Base-by-base conservation (phyloP, 2,888 invertebrate species). In the Sphecodes monilicornis region DNA sequence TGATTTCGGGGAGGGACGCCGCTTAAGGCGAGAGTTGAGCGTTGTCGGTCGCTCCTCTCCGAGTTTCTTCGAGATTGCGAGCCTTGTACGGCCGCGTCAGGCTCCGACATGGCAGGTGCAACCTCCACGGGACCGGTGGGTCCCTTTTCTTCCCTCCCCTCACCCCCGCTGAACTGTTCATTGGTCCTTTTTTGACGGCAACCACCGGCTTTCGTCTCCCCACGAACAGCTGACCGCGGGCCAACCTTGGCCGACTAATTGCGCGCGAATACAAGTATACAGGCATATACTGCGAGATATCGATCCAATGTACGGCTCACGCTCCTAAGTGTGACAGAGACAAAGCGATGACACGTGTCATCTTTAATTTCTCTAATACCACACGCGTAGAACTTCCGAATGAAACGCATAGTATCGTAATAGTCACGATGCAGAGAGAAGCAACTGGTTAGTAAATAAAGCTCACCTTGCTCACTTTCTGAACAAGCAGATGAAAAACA, bases 81-180 rank as follows among this genome's bases (percentile, higher is more conserved):
- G 91, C 93, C 93, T 93, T 94, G 93, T 93, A 94, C 93, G 93
- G 93, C 90, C 91, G 90, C 92, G 90, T 92, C 91, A 8, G 57
- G 4, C 57, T 26, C 57, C 90, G 90, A 89, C 83, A 87, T 83
- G 90, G 91, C 93, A 92, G 93, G 93, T 93, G 93, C 89, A 89
- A 88, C 89, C 89, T 90, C 87, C 86, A 89, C 87, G 90, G 50
- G 50, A 90, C 89, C 91, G 88, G 84, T 83, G 80, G 80, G 80
- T 78, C 83, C 69, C 79, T 82, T 82, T 84, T 86, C 84, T 74
- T 1, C 1, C 66, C 91, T 86, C 87, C 84, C 88, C 73, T 74
- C 68, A 66, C 46, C 77, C 64, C 70, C 78, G 80, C 60, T 46
- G 50, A 70, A 54, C 60, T 43, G 26, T 81, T 82, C 76, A 43